phyloP scores from a whole-genome alignment of 2,888 invertebrate genomes.

The Silvanus unidentatus region DNA sequence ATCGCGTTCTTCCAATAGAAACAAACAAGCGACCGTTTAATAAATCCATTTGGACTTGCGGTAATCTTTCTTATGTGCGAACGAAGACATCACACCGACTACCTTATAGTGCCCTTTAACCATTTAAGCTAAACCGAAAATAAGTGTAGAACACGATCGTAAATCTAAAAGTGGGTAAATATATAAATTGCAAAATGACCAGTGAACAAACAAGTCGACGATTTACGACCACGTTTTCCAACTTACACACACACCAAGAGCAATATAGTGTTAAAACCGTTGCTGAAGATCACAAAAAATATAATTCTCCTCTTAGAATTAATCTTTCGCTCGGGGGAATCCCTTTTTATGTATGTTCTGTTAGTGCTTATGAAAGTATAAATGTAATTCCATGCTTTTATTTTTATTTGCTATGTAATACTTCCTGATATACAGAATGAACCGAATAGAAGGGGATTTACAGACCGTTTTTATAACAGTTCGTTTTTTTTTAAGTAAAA shows the following conservation, averaged over 20 bases:
- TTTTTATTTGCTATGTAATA: slow-evolving; percentile 13
- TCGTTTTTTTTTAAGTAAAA: slow-evolving; percentile 7
- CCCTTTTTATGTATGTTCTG: slow-evolving; percentile 20
- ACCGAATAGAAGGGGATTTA: slow-evolving; percentile 9
- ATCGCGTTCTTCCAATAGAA: too few relatives aligned
- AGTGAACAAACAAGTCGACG: slow-evolving; percentile 34
- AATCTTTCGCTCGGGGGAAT: slow-evolving; percentile 27
- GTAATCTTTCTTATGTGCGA: too few relatives aligned
- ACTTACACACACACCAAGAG: slow-evolving; percentile 7
- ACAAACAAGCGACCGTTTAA: too few relatives aligned
- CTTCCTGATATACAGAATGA: slow-evolving; percentile 6
- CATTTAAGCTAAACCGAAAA: background rate
- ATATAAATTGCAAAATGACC: slow-evolving; percentile 40
- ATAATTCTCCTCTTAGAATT: slow-evolving; percentile 28
- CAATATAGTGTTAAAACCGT: slow-evolving; percentile 20
- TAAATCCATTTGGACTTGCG: too few relatives aligned
- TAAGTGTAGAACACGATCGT: slow-evolving; percentile 15
- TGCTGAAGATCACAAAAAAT: slow-evolving; percentile 22
- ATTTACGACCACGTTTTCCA: slow-evolving; percentile 27
- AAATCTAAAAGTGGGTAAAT: slow-evolving; percentile 32
- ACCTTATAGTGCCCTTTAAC: background rate
- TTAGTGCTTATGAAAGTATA: slow-evolving; percentile 17
- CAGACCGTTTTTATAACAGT: slow-evolving; percentile 11
- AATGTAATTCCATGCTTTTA: slow-evolving; percentile 19
- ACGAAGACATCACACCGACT: too few relatives aligned